phyloP scores from a whole-genome alignment of 37 sponge, comb jelly and placozoan species.

The Aphrocallistes beatrix region DNA sequence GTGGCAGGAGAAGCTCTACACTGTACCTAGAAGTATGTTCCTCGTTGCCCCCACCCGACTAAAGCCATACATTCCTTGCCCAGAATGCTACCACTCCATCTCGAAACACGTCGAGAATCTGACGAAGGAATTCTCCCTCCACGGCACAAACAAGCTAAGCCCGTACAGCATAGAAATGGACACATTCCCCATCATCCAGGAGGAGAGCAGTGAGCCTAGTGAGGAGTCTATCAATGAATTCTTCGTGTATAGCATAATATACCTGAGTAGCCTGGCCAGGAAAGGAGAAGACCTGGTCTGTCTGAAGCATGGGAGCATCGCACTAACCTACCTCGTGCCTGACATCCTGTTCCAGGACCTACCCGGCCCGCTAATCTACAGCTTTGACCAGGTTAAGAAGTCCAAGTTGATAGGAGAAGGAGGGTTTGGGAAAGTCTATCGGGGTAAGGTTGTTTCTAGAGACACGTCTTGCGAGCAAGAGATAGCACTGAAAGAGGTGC shows the following conservation, averaged over 20 bases:
- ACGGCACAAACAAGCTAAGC: neutral
- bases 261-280: neutral
- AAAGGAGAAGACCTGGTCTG: neutral
- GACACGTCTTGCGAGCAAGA: neutral
- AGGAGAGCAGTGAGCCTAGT: neutral
- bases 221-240: neutral
- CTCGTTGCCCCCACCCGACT: neutral
- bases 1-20: slow-evolving; percentile 54
- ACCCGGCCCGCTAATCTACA: neutral
- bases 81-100: neutral
- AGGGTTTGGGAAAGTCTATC: neutral
- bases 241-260: neutral
- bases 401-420: neutral
- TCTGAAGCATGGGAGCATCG: neutral
- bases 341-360: neutral
- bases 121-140: neutral
- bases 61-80: neutral
- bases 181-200: neutral
- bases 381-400: neutral
- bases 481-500: neutral
- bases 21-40: neutral
- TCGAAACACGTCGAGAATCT: neutral
- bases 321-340: neutral
- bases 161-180: neutral
- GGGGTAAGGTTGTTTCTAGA: neutral